Percentiles rank a stretch among this genome's conserved stretches.
These are phyloP conservation scores for Apamea epomidion DNA, from an alignment of 2,888 invertebrate species.

Conservation along the genomic window DNA sequence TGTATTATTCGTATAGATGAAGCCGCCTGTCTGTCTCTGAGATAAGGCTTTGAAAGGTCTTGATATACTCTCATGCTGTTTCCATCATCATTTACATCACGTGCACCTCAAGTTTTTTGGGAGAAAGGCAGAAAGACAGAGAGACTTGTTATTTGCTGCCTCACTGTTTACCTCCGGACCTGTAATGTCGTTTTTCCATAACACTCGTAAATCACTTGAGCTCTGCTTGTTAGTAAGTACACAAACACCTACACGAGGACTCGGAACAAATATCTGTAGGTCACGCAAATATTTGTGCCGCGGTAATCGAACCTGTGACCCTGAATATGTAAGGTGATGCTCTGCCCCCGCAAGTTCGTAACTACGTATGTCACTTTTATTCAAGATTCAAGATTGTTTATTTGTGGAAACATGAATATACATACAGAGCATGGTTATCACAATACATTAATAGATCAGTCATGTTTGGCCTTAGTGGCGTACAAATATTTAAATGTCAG, in stretches of 20 bases:
- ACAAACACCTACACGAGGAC: slow-evolving; percentile 46
- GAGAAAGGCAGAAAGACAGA: neutral
- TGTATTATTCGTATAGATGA: too few species aligned
- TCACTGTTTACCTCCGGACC: slow-evolving; percentile 6
- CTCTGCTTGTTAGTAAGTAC: slow-evolving; percentile 24
- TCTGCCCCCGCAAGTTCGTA: neutral
- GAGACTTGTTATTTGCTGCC: neutral
- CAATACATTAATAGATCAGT: too few species aligned
- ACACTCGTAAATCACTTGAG: slow-evolving; percentile 40
- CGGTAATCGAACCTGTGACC: slow-evolving; percentile 48
- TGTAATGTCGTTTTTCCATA: slow-evolving; percentile 34
- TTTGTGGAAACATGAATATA: too few species aligned
- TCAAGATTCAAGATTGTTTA: too few species aligned
- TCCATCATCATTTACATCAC: neutral
- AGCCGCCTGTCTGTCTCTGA: neutral
- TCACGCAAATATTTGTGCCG: slow-evolving; percentile 47
- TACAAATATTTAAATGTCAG: too few species aligned
- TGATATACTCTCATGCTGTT: neutral
- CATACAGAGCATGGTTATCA: too few species aligned
- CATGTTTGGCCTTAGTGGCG: too few species aligned
- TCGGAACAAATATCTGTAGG: slow-evolving; percentile 45
- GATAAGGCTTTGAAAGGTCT: neutral
- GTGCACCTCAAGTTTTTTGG: neutral
- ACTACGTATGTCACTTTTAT: neutral
- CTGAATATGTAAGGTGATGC: slow-evolving; percentile 23